Conservation (phyloP, 1,140 invertebrate species). For the Helicorthomorpha holstii region DNA sequence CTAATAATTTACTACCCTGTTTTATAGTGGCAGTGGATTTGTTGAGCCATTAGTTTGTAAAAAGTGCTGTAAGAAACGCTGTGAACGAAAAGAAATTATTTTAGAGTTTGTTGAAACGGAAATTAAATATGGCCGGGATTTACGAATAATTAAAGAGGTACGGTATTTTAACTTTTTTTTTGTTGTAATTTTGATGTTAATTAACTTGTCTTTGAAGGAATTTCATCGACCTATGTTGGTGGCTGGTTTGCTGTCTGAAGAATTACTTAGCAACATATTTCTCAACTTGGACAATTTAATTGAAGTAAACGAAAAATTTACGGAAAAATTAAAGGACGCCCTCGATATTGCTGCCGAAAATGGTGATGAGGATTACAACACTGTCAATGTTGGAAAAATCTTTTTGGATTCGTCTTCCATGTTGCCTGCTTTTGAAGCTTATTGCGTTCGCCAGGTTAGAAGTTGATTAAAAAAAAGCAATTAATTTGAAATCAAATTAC, state of each 20-base stretch:
- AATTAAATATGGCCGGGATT: conserved; percentile 80
- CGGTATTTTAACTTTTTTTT: conserved; percentile 2
- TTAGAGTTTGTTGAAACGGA: conserved; percentile 92
- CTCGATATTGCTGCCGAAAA: conserved; percentile 65
- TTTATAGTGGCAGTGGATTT: conserved; percentile 10
- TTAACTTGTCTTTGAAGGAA: no score
- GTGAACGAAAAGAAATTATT: conserved; percentile 83
- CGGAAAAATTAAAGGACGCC: conserved; percentile 65
- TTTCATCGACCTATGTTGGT: conserved; percentile 86
- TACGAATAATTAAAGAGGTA: conserved; percentile 55
- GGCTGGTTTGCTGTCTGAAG: conserved; percentile 43
- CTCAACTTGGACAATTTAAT: conserved; percentile 83
- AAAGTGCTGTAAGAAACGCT: conserved; percentile 68
- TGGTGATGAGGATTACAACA: conserved; percentile 63
- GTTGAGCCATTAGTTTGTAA: conserved; percentile 42
- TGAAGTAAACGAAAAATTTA: conserved; percentile 68
- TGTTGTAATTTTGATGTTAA: background rate
- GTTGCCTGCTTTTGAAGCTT: conserved; percentile 84
- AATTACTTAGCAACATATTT: conserved; percentile 68
- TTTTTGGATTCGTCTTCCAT: conserved; percentile 77
- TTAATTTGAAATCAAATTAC: no score
- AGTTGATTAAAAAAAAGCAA: background rate
- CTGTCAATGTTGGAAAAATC: conserved; percentile 76
- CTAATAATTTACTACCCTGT: conserved; percentile 4
- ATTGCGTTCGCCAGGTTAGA: conserved; percentile 54